Conservation (phyloP, 2,797 vertebrate species). For the Martes flavigula region DNA sequence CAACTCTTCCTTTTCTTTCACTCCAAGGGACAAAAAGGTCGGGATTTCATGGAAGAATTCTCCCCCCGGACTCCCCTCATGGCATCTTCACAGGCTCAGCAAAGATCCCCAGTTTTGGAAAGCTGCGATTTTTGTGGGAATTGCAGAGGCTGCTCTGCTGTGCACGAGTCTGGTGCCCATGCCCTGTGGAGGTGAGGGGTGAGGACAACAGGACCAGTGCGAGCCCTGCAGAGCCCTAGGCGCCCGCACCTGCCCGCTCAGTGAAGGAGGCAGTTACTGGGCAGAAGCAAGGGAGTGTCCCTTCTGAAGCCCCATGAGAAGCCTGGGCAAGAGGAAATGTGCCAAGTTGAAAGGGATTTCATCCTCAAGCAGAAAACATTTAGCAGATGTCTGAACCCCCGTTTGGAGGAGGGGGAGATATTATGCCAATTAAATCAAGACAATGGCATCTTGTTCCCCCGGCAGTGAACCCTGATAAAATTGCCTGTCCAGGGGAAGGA, state of each 20-base stretch:
- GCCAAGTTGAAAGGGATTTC: constrained; percentile 34
- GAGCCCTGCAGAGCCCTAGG: neutral
- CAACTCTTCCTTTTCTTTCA: constrained; percentile 29
- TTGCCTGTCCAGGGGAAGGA: constrained; percentile 65
- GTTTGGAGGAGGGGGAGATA: constrained; percentile 52
- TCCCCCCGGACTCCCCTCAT: too few species aligned
- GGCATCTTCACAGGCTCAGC: neutral
- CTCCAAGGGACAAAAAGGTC: neutral
- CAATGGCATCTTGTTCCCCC: constrained; percentile 73
- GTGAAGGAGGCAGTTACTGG: neutral
- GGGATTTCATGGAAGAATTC: neutral
- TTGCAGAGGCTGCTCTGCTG: neutral
- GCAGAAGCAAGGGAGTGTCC: neutral
- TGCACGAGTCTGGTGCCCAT: neutral
- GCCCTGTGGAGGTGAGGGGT: neutral
- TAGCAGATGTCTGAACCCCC: constrained; percentile 14
- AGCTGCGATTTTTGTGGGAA: neutral
- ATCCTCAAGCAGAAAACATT: constrained; percentile 38
- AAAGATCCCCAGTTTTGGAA: neutral
- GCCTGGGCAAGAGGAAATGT: constrained; percentile 34
- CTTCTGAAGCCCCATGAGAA: neutral
- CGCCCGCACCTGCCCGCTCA: neutral
- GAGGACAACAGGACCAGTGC: neutral
- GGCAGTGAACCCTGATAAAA: constrained; percentile 69
- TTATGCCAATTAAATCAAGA: constrained; percentile 73